Conservation (phyloP, 2,888 invertebrate species). For the Conistra vaccinii region DNA sequence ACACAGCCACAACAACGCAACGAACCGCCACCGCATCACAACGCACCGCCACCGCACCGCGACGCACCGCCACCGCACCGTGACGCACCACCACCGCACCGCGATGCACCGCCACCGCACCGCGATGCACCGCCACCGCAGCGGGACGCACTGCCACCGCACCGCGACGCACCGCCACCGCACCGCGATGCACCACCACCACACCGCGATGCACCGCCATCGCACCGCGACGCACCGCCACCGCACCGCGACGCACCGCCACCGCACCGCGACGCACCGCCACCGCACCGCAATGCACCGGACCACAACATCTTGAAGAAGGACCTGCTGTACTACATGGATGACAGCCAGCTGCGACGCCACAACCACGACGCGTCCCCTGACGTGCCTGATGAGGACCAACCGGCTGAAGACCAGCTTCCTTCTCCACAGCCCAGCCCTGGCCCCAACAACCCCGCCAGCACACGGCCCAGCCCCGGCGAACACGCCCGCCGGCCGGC, state of each 20-base stretch:
- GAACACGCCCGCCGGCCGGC: neutral
- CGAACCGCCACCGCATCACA: no score
- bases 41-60: neutral
- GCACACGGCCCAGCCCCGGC: no score
- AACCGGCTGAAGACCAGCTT: neutral
- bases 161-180: neutral
- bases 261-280: neutral
- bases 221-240: neutral
- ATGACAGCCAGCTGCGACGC: conserved; percentile 60
- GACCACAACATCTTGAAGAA: conserved; percentile 53
- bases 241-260: neutral
- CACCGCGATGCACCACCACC: neutral
- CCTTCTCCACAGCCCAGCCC: neutral
- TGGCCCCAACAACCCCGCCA: neutral
- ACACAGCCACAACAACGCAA: no score
- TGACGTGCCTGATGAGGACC: conserved; percentile 13
- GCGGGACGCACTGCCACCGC: neutral
- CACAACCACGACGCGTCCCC: conserved; percentile 12
- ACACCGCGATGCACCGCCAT: neutral
- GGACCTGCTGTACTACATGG: conserved; percentile 71
- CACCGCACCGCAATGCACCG: neutral
- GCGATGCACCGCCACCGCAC: neutral
- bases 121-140: neutral
- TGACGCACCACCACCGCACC: no score
- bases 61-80: no score